Percentiles rank a stretch among this genome's conserved stretches.
These are phyloP conservation scores for Callaeas wilsoni DNA, from an alignment of 2,113 vertebrate genomes.

Conservation along the genomic window DNA sequence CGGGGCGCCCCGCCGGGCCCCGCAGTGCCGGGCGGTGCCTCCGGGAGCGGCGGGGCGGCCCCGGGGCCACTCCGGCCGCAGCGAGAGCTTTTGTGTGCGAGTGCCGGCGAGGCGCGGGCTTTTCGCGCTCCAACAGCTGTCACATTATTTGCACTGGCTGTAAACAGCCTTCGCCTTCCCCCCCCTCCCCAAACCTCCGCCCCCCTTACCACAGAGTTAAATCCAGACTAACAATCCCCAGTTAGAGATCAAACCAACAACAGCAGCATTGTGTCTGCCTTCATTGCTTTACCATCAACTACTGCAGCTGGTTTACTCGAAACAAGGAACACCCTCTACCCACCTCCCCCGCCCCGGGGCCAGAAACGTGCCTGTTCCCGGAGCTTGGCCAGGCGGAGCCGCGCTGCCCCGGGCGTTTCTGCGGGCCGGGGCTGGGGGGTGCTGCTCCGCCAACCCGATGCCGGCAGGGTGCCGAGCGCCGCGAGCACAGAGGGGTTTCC, in stretches of 20 bases:
- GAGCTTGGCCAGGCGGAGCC: slow-evolving; percentile 21
- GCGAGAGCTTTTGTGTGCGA: no score
- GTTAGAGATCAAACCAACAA: slow-evolving; percentile 86
- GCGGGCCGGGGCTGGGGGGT: not conserved
- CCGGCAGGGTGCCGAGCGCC: not conserved
- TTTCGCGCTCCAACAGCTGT: no score
- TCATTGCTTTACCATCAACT: slow-evolving; percentile 78
- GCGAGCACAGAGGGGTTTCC: not conserved
- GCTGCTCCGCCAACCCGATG: not conserved
- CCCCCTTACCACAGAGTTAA: slow-evolving; percentile 76
- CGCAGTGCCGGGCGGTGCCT: no score
- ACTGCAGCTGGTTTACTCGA: slow-evolving; percentile 81
- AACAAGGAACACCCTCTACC: slow-evolving; percentile 71
- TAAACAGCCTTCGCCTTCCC: no score
- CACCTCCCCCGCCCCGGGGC: not conserved
- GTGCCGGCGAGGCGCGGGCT: no score
- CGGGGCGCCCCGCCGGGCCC: no score
- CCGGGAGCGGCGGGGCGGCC: no score
- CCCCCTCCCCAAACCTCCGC: slow-evolving; percentile 61
- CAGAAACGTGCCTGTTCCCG: slow-evolving; percentile 31
- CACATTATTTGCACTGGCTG: no score
- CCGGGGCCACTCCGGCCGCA: no score
- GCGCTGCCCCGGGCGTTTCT: not conserved
- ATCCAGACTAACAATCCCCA: slow-evolving; percentile 84
- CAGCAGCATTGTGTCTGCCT: slow-evolving; percentile 87